Base-by-base conservation (phyloP, 2,113 vertebrate species). In the Centrocercus urophasianus region DNA sequence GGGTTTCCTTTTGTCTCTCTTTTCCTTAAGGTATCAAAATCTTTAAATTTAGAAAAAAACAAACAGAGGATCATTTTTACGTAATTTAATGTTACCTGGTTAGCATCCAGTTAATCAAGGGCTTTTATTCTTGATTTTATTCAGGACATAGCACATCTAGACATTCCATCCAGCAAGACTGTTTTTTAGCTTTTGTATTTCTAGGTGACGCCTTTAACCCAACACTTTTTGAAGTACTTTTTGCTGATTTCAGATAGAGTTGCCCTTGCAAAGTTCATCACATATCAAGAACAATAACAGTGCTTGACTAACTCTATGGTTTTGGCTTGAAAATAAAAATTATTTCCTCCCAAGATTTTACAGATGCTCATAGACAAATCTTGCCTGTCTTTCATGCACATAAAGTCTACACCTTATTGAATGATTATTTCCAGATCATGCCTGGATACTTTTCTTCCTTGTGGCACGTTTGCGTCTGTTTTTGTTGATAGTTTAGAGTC, bases 101-200 rank as follows among this genome's bases (percentile, higher is more conserved):
- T 54, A 78, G 86, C 93, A 84, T 82, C 94, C 93, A 91, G 90
- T 91, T 82, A 93, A 77, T 95, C 95, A 96, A 97, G 96, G 96
- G 90, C 94, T 97, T 97, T 93, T 95, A 82, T 94, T 97, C 91
- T 96, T 93, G 66, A 81, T 97, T 96, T 96, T 69, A 50, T 77
- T 88, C 80, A 88, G 59, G 75, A 78, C 50, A 73, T 89, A 79
- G 63, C 69, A 87, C 21, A 50, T 90, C 61, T 52, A 86, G 25
- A 81, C 69, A 61, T 93, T 79, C 72, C 63, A 73, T 71, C 65
- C 54, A 72, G 45, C 89, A 80, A 56, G 54, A 78, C 48, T 93
- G 71, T 84, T 95, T 85, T 86, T 83, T 79, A 90, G 56, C 78
- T 92, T 96, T 95, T 65, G 38, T 74, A 67, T 86, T 72, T 70